phyloP scores from a whole-genome alignment of 2,888 invertebrate species.

The Polylopha cassiicola region DNA sequence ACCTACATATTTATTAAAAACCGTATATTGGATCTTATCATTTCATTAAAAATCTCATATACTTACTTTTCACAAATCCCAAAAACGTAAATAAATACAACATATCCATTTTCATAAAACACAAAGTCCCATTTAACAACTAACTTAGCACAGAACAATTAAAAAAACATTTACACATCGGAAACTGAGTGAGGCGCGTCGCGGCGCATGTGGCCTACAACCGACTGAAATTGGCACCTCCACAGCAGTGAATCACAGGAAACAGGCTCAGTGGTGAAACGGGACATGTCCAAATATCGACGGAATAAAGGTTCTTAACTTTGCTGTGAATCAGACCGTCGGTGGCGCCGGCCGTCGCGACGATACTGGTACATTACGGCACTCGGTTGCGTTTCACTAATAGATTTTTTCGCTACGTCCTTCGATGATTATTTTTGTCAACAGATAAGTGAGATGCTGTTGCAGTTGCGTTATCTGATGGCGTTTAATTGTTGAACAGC shows the following conservation, averaged over 20 bases:
- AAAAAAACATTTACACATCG: slow-evolving; percentile 16
- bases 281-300: slow-evolving; percentile 59
- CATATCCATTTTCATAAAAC: slow-evolving; percentile 54
- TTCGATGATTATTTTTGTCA: slow-evolving; percentile 19
- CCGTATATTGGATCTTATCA: not conserved
- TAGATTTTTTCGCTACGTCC: slow-evolving; percentile 14
- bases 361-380: slow-evolving; percentile 42
- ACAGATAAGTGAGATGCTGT: no score
- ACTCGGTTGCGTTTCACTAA: slow-evolving; percentile 9
- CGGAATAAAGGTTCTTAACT: slow-evolving; percentile 45
- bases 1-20: no score
- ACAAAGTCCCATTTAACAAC: slow-evolving; percentile 28
- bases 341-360: slow-evolving; percentile 64
- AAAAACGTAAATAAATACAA: slow-evolving; percentile 49
- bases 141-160: slow-evolving; percentile 5
- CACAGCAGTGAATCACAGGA: slow-evolving; percentile 67
- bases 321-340: slow-evolving; percentile 59
- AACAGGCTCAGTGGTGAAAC: slow-evolving; percentile 58
- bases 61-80: slow-evolving; percentile 63
- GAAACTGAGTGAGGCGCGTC: slow-evolving; percentile 30
- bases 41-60: slow-evolving; percentile 6
- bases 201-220: slow-evolving; percentile 37
- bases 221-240: slow-evolving; percentile 53
- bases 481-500: no score
- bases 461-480: no score